Base-by-base conservation (phyloP, 2,797 vertebrate genomes). In the Sylvilagus floridanus region DNA sequence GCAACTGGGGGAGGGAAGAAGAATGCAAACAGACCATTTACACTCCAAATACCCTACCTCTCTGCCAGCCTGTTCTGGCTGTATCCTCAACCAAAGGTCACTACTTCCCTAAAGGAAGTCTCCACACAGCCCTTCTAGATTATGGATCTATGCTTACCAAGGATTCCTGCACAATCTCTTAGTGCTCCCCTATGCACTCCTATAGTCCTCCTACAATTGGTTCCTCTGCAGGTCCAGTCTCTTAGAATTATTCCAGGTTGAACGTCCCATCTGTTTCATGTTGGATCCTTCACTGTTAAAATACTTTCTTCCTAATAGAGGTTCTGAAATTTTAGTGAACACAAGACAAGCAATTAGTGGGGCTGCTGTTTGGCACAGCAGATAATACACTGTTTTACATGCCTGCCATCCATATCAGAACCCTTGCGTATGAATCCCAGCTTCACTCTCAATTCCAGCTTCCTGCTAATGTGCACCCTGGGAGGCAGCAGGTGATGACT, bases 61-160 rank as follows among this genome's bases (percentile, higher is more conserved):
- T 1, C 7, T 11, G 8, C 19, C 6, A 32, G 28, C 54, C 60
- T 54, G 6, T 8, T 24, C 28, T 4, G 35, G 30, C n/a, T 5
- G 5, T 42, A 2, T 17, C 5, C 17, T 30, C 32, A 3, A 2
- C 4, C 26, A 12, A n/a, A 7, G 17, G 16, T 8, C 63, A 28
- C 28, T 5, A 26, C n/a, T 52, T 35, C 63, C 54, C 0, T 26
- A 3, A 2, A 16, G 12, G 50, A 62, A 22, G 7, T 7, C 9
- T 7, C 5, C 28, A 1, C 3, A 12, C 5, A 12, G 2, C 21
- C 37, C 42, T 4, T 17, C 35, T 79, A 0, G 2, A 0, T 19
- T 28, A 75, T 28, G 11, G 1, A 7, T n/a, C 19, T 30, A 4
- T 14, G 22, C 73, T 62, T 10, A 4, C 12, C 7, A 35, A 37